Evolutionary conservation across 2,888 invertebrate genomes (phyloP).

Genomic region (Acrobasis suavella): DNA sequence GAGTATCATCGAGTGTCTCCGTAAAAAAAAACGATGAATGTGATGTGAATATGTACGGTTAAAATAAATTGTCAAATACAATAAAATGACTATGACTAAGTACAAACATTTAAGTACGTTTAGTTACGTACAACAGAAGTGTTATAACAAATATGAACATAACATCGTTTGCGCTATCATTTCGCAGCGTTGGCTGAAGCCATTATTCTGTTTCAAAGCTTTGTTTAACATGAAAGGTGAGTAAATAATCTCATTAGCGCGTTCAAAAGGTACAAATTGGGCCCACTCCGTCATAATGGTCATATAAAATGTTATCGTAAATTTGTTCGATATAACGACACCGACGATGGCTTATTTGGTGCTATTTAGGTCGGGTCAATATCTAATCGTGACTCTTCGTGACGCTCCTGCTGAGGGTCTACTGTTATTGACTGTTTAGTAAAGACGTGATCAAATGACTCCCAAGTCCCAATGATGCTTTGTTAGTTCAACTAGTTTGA

Average conservation of each 20-base stretch:
- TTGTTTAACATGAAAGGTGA: constrained; percentile 25
- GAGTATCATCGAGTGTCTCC: neutral
- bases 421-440: constrained; percentile 33
- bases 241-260: constrained; percentile 36
- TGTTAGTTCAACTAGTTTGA: neutral
- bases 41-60: neutral
- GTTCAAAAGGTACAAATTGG: constrained; percentile 46
- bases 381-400: constrained; percentile 62
- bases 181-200: neutral
- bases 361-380: constrained; percentile 71
- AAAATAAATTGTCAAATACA: no score
- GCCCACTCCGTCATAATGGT: constrained; percentile 44
- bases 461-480: neutral
- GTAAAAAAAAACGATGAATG: neutral
- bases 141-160: constrained; percentile 2
- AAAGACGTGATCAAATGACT: constrained; percentile 10
- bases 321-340: constrained; percentile 61
- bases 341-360: constrained; percentile 58
- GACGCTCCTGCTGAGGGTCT: constrained; percentile 50
- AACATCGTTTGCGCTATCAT: constrained; percentile 10
- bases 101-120: neutral
- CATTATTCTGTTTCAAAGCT: constrained; percentile 8
- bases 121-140: neutral
- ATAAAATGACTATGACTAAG: no score
- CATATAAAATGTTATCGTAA: constrained; percentile 51